phyloP scores from a whole-genome alignment of 2,888 invertebrate species.

The Agrotis segetum region DNA sequence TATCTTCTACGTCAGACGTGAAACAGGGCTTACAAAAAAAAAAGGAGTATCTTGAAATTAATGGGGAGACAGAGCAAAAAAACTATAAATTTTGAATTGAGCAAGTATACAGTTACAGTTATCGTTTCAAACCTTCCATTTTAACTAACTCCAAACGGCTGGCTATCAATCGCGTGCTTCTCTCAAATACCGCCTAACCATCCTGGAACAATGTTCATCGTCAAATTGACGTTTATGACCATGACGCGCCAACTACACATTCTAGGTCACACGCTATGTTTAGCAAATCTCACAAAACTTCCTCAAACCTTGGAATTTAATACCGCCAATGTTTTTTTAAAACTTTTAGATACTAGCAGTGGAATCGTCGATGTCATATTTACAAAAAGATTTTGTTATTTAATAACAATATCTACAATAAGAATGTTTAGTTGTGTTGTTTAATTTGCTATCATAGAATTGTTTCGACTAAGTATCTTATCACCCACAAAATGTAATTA shows the following conservation, averaged over 20 bases:
- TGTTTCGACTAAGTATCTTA: conserved; percentile 13
- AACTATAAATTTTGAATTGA: not conserved
- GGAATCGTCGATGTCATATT: not conserved
- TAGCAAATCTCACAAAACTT: conserved; percentile 44
- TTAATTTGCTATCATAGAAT: conserved; percentile 7
- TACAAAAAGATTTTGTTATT: not conserved
- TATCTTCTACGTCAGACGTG: not conserved
- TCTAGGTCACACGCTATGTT: conserved; percentile 47
- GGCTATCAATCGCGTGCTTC: conserved; percentile 13
- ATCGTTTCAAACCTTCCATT: not conserved
- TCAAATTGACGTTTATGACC: conserved; percentile 32
- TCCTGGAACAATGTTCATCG: conserved; percentile 8
- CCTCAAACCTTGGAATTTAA: conserved; percentile 50
- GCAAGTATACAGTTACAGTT: not conserved
- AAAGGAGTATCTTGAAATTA: no score
- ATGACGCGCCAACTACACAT: conserved; percentile 37
- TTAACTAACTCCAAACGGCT: not conserved
- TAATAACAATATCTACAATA: not conserved
- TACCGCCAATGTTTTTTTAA: conserved; percentile 22
- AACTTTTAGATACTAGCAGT: conserved; percentile 3
- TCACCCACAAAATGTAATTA: conserved; percentile 8
- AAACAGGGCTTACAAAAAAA: not conserved
- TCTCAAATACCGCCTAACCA: not conserved
- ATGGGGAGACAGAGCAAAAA: not conserved
- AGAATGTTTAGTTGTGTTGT: conserved; percentile 2